These are phyloP conservation scores for Rhea americana DNA, from an alignment of 2,113 vertebrate genomes.

Conservation along the genomic window DNA sequence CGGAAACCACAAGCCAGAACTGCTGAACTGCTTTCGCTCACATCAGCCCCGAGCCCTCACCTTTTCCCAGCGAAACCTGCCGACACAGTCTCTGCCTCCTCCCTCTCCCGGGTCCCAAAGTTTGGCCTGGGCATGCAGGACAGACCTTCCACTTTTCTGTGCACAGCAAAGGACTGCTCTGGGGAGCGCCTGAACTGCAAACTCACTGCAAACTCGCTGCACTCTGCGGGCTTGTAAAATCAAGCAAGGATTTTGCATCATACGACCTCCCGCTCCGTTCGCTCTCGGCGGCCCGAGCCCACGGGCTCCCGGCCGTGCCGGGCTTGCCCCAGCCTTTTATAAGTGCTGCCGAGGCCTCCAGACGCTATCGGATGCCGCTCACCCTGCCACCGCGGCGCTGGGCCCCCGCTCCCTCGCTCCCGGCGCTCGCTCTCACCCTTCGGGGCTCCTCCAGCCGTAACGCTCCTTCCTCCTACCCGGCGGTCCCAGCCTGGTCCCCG, in stretches of 20 bases:
- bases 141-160: too few species aligned
- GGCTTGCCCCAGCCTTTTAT: accelerated
- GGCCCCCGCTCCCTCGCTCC: background rate
- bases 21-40: too few species aligned
- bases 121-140: too few species aligned
- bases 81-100: background rate
- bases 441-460: background rate
- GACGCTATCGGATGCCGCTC: background rate
- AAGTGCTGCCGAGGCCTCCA: background rate
- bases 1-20: too few species aligned
- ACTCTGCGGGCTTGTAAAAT: accelerated
- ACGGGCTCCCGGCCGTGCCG: accelerated
- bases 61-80: background rate
- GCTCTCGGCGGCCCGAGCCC: background rate
- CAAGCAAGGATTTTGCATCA: accelerated
- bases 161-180: background rate
- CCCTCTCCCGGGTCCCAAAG: too few species aligned
- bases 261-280: accelerated
- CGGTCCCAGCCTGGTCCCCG: background rate
- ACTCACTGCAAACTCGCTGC: accelerated
- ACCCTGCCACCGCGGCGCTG: background rate
- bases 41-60: too few species aligned
- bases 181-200: accelerated
- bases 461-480: background rate
- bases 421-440: background rate